Base-by-base conservation (phyloP, 2,888 invertebrate genomes). In the Polietes domitor region DNA sequence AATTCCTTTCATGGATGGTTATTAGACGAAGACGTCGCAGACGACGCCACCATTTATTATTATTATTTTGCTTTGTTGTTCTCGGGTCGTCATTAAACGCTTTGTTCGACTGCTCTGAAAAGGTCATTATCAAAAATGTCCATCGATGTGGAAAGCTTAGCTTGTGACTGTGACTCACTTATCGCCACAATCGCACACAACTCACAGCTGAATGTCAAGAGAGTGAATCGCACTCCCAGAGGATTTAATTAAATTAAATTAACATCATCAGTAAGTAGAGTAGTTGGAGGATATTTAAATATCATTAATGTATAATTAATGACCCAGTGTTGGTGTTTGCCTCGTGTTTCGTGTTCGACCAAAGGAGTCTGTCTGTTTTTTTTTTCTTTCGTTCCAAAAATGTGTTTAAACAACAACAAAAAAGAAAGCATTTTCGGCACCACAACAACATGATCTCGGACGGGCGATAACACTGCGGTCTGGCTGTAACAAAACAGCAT, bases 161-260 rank as follows among this genome's bases (percentile, higher is more conserved):
- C 41, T 10, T 65, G 63, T 63, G n/a, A 15, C n/a, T 21, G 17
- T 63, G 68, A 68, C 43, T 68, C 68, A 43, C 43, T 15, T 68
- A 43, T 21, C 10, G 43, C 43, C 37, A 12, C 41, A 37, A 41
- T 17, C 19, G 32, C 63, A 12, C 32, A 32, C 32, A 32, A 32
- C 9, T 4, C 32, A 6, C 41, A 5, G 32, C 41, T 2, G 15
- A 5, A 41, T 41, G 15, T 41, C 10, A 41, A 10, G 12, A 47
- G 2, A n/a, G 15, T 43, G 15, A 21, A 43, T 41, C 12, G 9
- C 21, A 41, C n/a, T 43, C 68, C 68, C 41, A 68, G 43, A 68
- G 41, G 68, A n/a, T 68, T 65, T 10, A 37, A 65, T 65, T 65
- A 65, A 68, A 43, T 68, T 68, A 68, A 68, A 68, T 68, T 68